Conservation (phyloP, 2,113 vertebrate species). For the human region DNA sequence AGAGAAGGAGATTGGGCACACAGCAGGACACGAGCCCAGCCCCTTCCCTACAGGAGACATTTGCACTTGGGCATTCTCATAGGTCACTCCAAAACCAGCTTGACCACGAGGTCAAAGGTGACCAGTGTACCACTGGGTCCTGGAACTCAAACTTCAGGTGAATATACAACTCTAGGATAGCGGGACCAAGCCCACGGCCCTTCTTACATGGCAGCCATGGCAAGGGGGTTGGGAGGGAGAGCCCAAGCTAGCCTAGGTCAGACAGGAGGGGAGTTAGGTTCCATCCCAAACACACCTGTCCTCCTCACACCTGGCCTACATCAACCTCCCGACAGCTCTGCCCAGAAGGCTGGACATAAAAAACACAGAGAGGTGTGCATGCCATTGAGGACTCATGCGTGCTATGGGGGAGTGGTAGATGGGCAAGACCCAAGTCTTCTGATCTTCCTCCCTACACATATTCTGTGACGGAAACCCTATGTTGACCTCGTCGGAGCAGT, state of each 20-base stretch:
- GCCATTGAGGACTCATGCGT: background rate
- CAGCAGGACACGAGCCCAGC: too few relatives aligned
- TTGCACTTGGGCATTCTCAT: too few relatives aligned
- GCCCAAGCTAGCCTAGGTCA: background rate
- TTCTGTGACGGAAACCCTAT: too few relatives aligned
- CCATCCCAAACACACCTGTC: background rate
- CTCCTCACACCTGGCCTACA: background rate
- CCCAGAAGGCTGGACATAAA: background rate
- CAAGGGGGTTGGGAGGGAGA: background rate
- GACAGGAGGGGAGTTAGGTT: background rate
- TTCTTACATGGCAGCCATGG: background rate
- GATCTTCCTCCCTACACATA: too few relatives aligned
- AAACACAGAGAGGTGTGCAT: background rate
- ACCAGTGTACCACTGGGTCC: background rate
- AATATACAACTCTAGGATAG: background rate
- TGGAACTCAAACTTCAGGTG: background rate
- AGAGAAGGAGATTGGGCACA: too few relatives aligned
- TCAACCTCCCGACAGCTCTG: background rate
- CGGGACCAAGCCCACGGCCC: background rate
- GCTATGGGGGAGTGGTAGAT: accelerated
- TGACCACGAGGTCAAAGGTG: too few relatives aligned
- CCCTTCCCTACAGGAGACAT: too few relatives aligned
- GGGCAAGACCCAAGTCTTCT: too few relatives aligned
- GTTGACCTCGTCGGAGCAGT: too few relatives aligned
- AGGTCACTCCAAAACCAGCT: too few relatives aligned